A percentile compares a stretch with the other conserved stretches of the same genome.
phyloP scores from a whole-genome alignment of 2,113 vertebrate species.

The Astur gentilis region DNA sequence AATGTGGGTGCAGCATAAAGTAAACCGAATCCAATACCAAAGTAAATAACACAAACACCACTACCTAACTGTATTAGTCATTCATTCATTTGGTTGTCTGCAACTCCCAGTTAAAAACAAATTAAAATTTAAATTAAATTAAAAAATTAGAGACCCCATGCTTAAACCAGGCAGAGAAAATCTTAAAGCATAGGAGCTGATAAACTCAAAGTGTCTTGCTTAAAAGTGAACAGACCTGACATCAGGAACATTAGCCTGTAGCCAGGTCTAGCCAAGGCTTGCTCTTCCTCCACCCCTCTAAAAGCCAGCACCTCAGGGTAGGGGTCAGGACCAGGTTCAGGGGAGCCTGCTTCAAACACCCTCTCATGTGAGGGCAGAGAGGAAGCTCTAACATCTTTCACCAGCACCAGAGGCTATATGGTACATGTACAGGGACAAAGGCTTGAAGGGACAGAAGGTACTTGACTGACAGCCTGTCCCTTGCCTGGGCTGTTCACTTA shows the following conservation, averaged over 20 bases:
- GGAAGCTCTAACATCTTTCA: not conserved
- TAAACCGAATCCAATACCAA: conserved; percentile 6
- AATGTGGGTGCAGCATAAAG: not conserved
- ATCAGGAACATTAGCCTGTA: not conserved
- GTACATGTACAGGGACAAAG: not conserved
- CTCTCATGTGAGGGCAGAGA: not conserved
- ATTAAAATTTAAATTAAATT: not conserved
- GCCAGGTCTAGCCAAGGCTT: not conserved
- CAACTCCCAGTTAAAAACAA: not conserved
- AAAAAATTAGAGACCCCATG: not conserved
- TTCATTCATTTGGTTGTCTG: not conserved
- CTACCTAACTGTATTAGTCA: not conserved
- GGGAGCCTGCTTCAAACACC: not conserved
- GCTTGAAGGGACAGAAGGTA: not conserved
- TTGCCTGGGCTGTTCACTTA: not conserved
- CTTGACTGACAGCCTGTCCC: not conserved
- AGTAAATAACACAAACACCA: not conserved
- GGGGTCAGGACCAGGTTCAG: not conserved
- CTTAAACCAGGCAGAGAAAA: not conserved
- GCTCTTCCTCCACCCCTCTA: not conserved
- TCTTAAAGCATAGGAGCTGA: not conserved
- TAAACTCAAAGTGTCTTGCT: not conserved
- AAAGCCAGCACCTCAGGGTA: not conserved
- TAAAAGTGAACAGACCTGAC: not conserved
- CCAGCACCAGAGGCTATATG: not conserved